Conservation (phyloP, 2,797 vertebrate species). For the Buphagus erythrorhynchus region DNA sequence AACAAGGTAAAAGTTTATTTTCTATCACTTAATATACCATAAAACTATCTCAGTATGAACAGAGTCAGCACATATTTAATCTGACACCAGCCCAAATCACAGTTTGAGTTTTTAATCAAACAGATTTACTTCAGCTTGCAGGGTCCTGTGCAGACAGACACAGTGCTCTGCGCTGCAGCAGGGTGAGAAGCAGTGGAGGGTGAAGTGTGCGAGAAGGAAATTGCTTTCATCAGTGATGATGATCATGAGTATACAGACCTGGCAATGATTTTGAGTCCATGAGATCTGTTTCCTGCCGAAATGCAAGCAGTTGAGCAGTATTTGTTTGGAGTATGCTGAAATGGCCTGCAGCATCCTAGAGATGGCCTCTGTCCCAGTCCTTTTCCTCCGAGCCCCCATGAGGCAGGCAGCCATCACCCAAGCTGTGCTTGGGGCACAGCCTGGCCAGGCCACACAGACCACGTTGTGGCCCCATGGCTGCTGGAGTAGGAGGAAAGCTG, state of each 20-base stretch:
- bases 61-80: neutral
- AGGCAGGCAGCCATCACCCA: too few species aligned
- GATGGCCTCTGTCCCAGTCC: too few species aligned
- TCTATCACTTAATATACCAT: neutral
- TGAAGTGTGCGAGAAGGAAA: neutral
- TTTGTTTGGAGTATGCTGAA: neutral
- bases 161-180: too few species aligned
- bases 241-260: neutral
- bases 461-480: too few species aligned
- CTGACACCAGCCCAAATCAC: neutral
- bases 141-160: neutral
- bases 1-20: neutral
- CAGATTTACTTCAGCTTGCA: neutral
- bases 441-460: neutral
- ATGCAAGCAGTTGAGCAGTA: neutral
- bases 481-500: neutral
- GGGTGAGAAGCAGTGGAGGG: neutral
- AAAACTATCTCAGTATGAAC: neutral
- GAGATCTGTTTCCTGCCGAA: neutral
- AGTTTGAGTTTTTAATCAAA: neutral
- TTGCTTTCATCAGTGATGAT: neutral
- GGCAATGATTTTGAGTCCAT: neutral
- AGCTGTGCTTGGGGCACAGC: neutral
- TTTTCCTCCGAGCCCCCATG: neutral
- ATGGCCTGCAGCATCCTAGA: neutral